A percentile compares a stretch with the other conserved stretches of the same genome.
phyloP scores from a whole-genome alignment of 2,888 invertebrate genomes.

The Odontomyia ornata region DNA sequence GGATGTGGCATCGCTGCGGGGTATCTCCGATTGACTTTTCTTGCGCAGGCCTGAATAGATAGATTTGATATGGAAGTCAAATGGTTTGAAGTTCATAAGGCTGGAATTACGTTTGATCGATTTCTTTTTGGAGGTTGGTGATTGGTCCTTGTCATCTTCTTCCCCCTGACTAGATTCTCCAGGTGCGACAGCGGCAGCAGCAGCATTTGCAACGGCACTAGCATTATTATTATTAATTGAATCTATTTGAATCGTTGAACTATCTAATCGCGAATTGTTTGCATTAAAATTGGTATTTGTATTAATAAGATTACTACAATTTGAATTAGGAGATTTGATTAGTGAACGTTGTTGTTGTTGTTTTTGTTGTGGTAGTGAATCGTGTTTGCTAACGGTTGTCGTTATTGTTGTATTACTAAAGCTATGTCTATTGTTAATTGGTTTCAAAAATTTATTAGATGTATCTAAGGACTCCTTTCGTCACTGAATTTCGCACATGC shows the following conservation, averaged over 20 bases:
- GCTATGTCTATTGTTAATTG: slow-evolving; percentile 59
- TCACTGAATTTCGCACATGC: slow-evolving; percentile 81
- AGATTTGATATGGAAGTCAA: slow-evolving; percentile 63
- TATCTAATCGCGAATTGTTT: slow-evolving; percentile 56
- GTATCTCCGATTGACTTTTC: slow-evolving; percentile 50
- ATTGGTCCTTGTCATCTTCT: slow-evolving; percentile 27
- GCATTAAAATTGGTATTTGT: slow-evolving; percentile 48
- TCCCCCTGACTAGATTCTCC: not conserved
- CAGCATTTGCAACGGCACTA: slow-evolving; percentile 49
- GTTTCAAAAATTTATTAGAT: slow-evolving; percentile 66
- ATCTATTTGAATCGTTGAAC: slow-evolving; percentile 59
- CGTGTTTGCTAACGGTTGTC: slow-evolving; percentile 64
- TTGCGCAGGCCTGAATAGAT: slow-evolving; percentile 61
- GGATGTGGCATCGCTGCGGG: slow-evolving; percentile 19
- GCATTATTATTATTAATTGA: slow-evolving; percentile 57
- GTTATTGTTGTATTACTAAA: slow-evolving; percentile 65
- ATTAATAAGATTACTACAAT: slow-evolving; percentile 51
- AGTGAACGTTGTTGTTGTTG: slow-evolving; percentile 52
- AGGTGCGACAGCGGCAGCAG: not conserved
- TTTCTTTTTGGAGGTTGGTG: slow-evolving; percentile 43
- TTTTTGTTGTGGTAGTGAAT: slow-evolving; percentile 52
- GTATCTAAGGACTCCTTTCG: slow-evolving; percentile 70
- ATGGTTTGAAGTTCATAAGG: slow-evolving; percentile 62
- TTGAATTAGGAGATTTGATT: slow-evolving; percentile 51
- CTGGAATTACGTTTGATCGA: slow-evolving; percentile 53